Percentiles rank a stretch among this genome's conserved stretches.
phyloP scores from a whole-genome alignment of 2,888 invertebrate species.

The Morpho achilles region DNA sequence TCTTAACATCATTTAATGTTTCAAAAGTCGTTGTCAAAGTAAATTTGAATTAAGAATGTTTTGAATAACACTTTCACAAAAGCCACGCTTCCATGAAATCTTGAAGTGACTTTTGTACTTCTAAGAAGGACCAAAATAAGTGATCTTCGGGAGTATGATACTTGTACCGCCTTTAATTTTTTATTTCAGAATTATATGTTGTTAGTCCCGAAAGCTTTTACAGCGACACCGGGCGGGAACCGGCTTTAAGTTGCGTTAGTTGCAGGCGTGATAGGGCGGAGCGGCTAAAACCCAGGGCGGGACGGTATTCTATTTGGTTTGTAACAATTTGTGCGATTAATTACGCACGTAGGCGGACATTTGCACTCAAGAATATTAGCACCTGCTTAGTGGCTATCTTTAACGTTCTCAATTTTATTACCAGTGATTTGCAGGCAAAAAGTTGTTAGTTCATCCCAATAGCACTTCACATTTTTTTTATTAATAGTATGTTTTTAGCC shows the following conservation, averaged over 20 bases:
- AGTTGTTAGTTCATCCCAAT: no score
- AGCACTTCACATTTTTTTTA: no score
- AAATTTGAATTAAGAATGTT: no score
- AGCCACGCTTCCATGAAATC: conserved; percentile 32
- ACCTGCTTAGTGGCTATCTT: conserved; percentile 13
- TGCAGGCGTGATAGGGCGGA: conserved; percentile 65
- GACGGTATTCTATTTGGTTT: conserved; percentile 38
- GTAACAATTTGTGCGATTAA: conserved; percentile 63
- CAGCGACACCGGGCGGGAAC: no score
- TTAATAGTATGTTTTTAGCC: no score
- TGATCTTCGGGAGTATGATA: conserved; percentile 57
- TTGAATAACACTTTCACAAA: no score
- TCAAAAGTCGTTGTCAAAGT: no score
- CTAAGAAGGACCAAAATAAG: conserved; percentile 11
- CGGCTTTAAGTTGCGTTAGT: conserved; percentile 5
- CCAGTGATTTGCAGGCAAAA: no score
- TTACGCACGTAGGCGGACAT: conserved; percentile 35
- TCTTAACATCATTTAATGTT: no score
- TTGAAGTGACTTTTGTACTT: neutral
- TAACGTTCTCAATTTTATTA: no score
- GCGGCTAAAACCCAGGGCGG: conserved; percentile 52
- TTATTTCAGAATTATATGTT: neutral
- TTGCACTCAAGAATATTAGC: conserved; percentile 18
- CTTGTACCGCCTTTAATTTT: conserved; percentile 34
- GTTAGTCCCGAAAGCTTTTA: no score